A percentile compares a stretch with the other conserved stretches of the same genome.
These are phyloP conservation scores for Pseudomugil gertrudae DNA, from an alignment of 2,797 vertebrate species.

Conservation along the genomic window DNA sequence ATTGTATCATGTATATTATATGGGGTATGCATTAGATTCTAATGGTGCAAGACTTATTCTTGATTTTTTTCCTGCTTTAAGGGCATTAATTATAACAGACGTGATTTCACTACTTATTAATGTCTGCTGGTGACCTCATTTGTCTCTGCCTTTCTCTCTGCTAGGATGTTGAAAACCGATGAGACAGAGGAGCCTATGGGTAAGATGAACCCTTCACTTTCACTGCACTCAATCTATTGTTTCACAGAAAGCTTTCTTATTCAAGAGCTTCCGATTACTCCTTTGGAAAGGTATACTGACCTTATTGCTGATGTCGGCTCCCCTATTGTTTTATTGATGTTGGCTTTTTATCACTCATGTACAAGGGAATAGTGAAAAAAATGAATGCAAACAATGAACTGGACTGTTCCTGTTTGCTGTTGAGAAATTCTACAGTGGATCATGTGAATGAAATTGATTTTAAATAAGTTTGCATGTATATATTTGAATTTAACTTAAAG, in stretches of 20 bases:
- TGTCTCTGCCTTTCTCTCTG: slow-evolving; percentile 42
- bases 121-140: slow-evolving; percentile 52
- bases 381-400: slow-evolving; percentile 13
- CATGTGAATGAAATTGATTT: no score
- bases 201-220: slow-evolving; percentile 75
- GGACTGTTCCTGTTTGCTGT: slow-evolving; percentile 11
- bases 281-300: slow-evolving; percentile 40
- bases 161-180: slow-evolving; percentile 74
- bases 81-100: slow-evolving; percentile 12
- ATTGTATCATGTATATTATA: slow-evolving; percentile 1
- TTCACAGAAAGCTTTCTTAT: slow-evolving; percentile 38
- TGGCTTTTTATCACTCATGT: slow-evolving; percentile 26
- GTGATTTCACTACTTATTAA: slow-evolving; percentile 33
- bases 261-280: slow-evolving; percentile 44
- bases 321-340: slow-evolving; percentile 43
- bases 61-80: slow-evolving; percentile 20
- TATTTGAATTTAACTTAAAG: neutral
- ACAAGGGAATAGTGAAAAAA: slow-evolving; percentile 24
- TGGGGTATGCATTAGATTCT: slow-evolving; percentile 6
- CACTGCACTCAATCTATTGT: slow-evolving; percentile 55
- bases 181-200: slow-evolving; percentile 75
- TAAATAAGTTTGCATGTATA: no score
- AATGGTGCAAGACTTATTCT: neutral
- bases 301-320: slow-evolving; percentile 54
- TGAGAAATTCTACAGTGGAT: slow-evolving; percentile 21